Percentiles rank a stretch among this genome's conserved stretches.
phyloP scores from a whole-genome alignment of 2,888 invertebrate genomes.

The Drosophila cognata region DNA sequence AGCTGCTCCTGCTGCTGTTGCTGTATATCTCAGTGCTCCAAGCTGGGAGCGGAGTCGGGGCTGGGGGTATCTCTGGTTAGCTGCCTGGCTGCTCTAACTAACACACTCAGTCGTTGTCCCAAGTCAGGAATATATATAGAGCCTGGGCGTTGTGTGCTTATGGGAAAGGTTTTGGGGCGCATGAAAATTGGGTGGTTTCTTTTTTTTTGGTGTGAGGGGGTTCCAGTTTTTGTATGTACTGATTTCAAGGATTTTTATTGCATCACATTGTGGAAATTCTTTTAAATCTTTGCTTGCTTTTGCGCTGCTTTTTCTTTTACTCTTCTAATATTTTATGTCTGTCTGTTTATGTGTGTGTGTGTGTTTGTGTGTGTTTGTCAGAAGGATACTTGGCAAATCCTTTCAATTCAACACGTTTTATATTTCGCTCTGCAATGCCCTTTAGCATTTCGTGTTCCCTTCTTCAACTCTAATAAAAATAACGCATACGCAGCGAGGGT shows the following conservation, averaged over 20 bases:
- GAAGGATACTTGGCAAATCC: conserved; percentile 48
- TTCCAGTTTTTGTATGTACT: conserved; percentile 53
- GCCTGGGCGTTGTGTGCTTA: conserved; percentile 10
- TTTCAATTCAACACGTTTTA: conserved; percentile 60
- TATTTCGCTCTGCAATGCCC: conserved; percentile 43
- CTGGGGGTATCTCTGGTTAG: conserved; percentile 23
- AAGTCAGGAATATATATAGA: conserved; percentile 8
- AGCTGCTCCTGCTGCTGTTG: conserved; percentile 21
- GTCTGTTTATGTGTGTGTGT: conserved; percentile 20
- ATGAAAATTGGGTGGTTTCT: conserved; percentile 4
- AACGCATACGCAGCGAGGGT: conserved; percentile 58
- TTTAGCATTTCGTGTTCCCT: conserved; percentile 18
- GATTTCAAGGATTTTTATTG: conserved; percentile 82
- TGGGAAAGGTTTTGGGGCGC: conserved; percentile 4
- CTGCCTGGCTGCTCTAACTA: conserved; percentile 46
- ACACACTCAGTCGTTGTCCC: conserved; percentile 20
- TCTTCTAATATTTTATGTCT: conserved; percentile 74
- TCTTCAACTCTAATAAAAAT: conserved; percentile 40
- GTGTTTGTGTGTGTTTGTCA: conserved; percentile 14
- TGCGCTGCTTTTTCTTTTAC: conserved; percentile 75
- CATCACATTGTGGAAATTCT: conserved; percentile 81
- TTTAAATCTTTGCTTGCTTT: conserved; percentile 81
- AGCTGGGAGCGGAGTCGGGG: neutral
- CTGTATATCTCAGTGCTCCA: neutral
- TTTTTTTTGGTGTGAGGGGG: neutral